These are phyloP conservation scores for Polyergus mexicanus DNA, from an alignment of 1,140 invertebrate species.

Conservation along the genomic window DNA sequence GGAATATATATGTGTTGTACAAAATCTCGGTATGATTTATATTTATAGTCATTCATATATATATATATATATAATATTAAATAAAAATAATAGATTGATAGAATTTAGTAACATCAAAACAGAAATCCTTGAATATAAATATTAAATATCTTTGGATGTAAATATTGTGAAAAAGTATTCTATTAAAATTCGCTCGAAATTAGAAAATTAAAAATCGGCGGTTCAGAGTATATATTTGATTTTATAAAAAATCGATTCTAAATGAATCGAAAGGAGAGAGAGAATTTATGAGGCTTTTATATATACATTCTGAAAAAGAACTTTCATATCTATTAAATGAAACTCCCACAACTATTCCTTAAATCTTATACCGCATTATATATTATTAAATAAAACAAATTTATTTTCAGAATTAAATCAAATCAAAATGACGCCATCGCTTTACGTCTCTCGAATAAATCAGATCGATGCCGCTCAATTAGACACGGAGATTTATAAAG, in stretches of 20 bases:
- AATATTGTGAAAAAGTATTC: not conserved
- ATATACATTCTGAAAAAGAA: not conserved
- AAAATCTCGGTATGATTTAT: not conserved
- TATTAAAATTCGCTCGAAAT: not conserved
- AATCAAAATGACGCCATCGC: conserved; percentile 70
- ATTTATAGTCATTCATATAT: not conserved
- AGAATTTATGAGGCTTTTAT: not conserved
- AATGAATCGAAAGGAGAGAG: not conserved
- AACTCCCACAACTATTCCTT: not conserved
- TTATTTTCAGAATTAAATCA: conserved; percentile 19
- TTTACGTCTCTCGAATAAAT: conserved; percentile 84
- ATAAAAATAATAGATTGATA: too few relatives aligned
- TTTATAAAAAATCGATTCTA: not conserved
- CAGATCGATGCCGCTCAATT: conserved; percentile 84
- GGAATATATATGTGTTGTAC: not conserved
- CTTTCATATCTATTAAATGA: not conserved
- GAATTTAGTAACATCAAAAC: not conserved
- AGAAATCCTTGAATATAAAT: not conserved
- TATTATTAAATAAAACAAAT: not conserved
- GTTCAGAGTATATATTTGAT: not conserved
- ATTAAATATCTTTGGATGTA: not conserved
- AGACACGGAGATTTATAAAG: conserved; percentile 83
- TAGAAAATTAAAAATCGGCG: not conserved
- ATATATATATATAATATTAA: too few relatives aligned
- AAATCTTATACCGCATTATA: not conserved